Evolutionary conservation across 2,113 vertebrate species (phyloP), one percentile per base, ranked within the genome.

Genomic region (Osmerus mordax): DNA sequence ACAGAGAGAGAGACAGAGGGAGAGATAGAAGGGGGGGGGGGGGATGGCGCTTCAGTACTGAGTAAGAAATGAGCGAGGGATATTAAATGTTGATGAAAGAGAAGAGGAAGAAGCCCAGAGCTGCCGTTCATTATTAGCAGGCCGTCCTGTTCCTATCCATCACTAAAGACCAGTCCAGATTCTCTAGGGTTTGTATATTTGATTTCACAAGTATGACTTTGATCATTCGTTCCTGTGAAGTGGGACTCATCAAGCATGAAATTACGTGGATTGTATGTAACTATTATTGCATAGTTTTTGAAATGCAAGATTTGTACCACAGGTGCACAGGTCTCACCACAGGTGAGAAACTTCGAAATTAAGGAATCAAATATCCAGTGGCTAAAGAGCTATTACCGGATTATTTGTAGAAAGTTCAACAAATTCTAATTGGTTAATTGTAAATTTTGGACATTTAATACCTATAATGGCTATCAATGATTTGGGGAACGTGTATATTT

Each of bases 401-500:
- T 65, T 41, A 47, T 65, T 65, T 63, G 12, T 51, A 36, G 19
- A 4, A 1, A 65, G 21, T 51, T 51, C 18, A n/a, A n/a, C 6
- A 32, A 23, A 23, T 23, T 32, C 36, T 65, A 19, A 9, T 23
- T 51, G 36, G 12, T 13, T 21, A 1, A 51, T 9, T 65, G n/a
- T 67, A 81, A 76, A 60, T 77, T 61, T 80, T 29, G 19, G 41
- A 47, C 41, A 47, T 68, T 56, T 56, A 36, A 41, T 23, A 21
- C 36, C 60, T 52, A 56, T 69, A 12, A 12, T 60, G 18, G 58
- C 18, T 21, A 12, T 23, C 29, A 75, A 66, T 76, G 12, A 78
- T 73, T 67, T 75, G 53, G 71, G 79, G 59, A 28, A 65, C 74
- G 47, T 76, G 63, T 32, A n/a, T 54, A 75, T 47, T 65, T 51